Conservation (phyloP, 1,140 invertebrate species). For the Whitmania pigra region DNA sequence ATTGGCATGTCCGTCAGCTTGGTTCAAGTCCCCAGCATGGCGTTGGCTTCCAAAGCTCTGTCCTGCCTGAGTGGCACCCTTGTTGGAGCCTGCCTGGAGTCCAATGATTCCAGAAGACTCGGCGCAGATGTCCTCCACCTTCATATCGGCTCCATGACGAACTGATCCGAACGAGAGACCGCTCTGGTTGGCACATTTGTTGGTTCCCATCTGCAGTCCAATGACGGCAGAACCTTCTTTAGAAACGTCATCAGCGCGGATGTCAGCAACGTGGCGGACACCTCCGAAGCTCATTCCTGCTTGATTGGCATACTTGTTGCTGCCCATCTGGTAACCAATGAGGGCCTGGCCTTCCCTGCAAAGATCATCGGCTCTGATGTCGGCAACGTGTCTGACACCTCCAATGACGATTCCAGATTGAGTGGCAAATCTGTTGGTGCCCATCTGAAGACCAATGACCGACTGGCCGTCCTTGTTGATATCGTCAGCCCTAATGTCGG, state of each 20-base stretch:
- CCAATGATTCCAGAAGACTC: conserved; percentile 66
- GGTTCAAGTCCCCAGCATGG: conserved; percentile 34
- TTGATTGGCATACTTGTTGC: conserved; percentile 78
- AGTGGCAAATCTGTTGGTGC: conserved; percentile 66
- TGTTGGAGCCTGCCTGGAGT: conserved; percentile 80
- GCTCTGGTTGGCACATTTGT: conserved; percentile 32
- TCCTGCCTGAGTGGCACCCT: conserved; percentile 55
- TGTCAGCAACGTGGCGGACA: conserved; percentile 47
- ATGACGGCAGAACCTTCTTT: conserved; percentile 66
- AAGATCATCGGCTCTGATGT: conserved; percentile 33
- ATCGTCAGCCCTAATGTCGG: conserved; percentile 18
- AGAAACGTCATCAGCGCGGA: conserved; percentile 32
- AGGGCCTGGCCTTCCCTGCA: conserved; percentile 58
- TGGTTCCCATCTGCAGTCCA: conserved; percentile 61
- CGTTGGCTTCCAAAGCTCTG: conserved; percentile 68
- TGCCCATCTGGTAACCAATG: conserved; percentile 81
- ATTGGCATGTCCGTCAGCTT: not conserved
- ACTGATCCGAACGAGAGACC: conserved; percentile 77
- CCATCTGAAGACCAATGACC: conserved; percentile 63
- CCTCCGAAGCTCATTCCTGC: conserved; percentile 84
- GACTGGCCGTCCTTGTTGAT: conserved; percentile 3
- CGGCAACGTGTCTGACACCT: conserved; percentile 41
- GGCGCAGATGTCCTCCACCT: conserved; percentile 60
- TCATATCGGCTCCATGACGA: conserved; percentile 36
- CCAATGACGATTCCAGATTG: conserved; percentile 50